Base-by-base conservation (phyloP, 2,888 invertebrate genomes). In the Agrilus cyanescens region DNA sequence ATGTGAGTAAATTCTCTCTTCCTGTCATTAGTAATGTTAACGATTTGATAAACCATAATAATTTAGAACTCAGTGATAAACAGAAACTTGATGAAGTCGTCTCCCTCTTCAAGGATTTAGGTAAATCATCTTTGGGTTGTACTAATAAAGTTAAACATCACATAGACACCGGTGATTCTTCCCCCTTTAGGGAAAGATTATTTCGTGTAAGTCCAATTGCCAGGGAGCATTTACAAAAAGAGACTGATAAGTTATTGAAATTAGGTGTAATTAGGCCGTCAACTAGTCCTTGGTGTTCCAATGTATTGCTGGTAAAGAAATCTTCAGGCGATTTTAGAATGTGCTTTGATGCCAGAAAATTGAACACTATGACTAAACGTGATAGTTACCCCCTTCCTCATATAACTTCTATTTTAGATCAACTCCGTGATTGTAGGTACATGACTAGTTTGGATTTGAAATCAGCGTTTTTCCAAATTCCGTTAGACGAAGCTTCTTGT, bases 241-340 rank as follows among this genome's bases (percentile, higher is more conserved):
- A 53, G 39, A 37, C 55, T 4, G 50, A 55, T 20, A 31, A 47
- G 3, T 53, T 56, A 55, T 31, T 57, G 12, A 37, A 31, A 6
- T 32, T 47, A 4, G 53, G 48, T 4, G 48, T 57, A 2, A 51
- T 58, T 2, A 47, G 46, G 37, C 52, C 51, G 5, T 51, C 52
- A 3, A 44, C 47, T 8, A 53, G 51, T 37, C 45, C 51, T 4
- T 57, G 55, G 54, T 48, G 49, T 12, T 51, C 54, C 20, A 55
- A 53, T 3, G 50, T 55, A 8, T 30, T 56, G 1, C 33, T 55
- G 12, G 50, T 54, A 3, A 48, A 46, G 16, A 56, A 56, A 37
- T 37, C 38, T 15, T 43, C 52, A 37, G 52, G 50, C 5, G 41
- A 48, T 2, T 45, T 43, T n/a, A 36, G 54, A 8, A 45, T 51